Conservation (phyloP, 2,888 invertebrate species). For the Arrhopalites spinosus region DNA sequence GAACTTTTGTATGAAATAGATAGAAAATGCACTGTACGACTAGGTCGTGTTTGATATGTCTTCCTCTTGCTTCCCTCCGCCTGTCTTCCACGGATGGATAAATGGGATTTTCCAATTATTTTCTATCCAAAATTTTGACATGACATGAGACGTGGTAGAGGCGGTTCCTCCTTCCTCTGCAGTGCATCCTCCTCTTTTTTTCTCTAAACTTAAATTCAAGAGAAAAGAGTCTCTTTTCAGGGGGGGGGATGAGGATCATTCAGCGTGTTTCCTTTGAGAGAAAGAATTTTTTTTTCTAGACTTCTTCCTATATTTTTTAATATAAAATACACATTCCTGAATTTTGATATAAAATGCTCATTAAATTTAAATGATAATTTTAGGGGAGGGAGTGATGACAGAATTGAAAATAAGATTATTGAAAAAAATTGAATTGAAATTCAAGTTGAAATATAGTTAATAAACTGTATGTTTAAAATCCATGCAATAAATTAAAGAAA, state of each 20-base stretch:
- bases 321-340: too few species aligned
- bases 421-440: background rate
- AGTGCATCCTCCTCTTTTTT: slow-evolving; percentile 12
- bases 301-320: too few species aligned
- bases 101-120: slow-evolving; percentile 57
- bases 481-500: too few species aligned
- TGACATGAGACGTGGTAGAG: slow-evolving; percentile 53
- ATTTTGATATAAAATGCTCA: background rate
- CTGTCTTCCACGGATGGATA: slow-evolving; percentile 43
- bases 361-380: background rate
- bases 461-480: too few species aligned
- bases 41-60: slow-evolving; percentile 26
- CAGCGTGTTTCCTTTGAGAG: slow-evolving; percentile 1
- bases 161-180: slow-evolving; percentile 28
- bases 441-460: too few species aligned
- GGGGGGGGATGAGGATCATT: background rate
- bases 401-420: background rate
- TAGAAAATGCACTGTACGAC: slow-evolving; percentile 14
- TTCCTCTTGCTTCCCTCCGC: slow-evolving; percentile 25
- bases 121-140: slow-evolving; percentile 54
- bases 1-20: background rate
- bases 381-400: background rate
- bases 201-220: background rate
- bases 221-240: background rate
- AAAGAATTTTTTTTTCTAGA: too few species aligned